Conservation (phyloP, 2,113 vertebrate species). For the Pristiophorus japonicus region DNA sequence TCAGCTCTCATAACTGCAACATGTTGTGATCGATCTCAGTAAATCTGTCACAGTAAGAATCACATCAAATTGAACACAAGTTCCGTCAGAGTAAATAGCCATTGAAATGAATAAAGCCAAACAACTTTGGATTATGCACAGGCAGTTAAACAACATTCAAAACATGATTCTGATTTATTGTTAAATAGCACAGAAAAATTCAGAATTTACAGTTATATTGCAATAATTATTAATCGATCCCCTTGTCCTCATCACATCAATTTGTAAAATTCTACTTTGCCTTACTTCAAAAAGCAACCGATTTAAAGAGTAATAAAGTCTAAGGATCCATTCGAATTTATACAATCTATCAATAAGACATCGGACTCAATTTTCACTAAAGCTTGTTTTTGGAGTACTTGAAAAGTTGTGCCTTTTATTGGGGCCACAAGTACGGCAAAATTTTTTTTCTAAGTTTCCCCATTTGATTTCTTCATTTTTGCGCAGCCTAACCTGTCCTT, state of each 20-base stretch:
- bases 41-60: neutral
- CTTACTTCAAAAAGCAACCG: neutral
- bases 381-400: too few relatives aligned
- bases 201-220: neutral
- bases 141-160: conserved; percentile 10
- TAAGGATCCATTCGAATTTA: neutral
- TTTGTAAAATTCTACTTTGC: neutral
- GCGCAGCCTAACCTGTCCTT: too few relatives aligned
- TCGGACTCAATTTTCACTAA: too few relatives aligned
- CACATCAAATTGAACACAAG: neutral
- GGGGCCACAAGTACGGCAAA: too few relatives aligned
- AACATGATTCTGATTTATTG: neutral
- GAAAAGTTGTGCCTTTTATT: too few relatives aligned
- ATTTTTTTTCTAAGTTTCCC: too few relatives aligned
- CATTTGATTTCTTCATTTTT: too few relatives aligned
- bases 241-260: neutral
- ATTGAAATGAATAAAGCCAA: neutral
- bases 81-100: neutral
- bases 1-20: neutral
- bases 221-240: too few relatives aligned
- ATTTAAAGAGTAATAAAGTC: neutral
- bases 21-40: too few relatives aligned
- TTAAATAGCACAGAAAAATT: neutral
- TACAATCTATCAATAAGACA: neutral
- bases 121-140: neutral